Evolutionary conservation across 2,113 vertebrate species (phyloP).

Genomic region (Melanocharis versteri): DNA sequence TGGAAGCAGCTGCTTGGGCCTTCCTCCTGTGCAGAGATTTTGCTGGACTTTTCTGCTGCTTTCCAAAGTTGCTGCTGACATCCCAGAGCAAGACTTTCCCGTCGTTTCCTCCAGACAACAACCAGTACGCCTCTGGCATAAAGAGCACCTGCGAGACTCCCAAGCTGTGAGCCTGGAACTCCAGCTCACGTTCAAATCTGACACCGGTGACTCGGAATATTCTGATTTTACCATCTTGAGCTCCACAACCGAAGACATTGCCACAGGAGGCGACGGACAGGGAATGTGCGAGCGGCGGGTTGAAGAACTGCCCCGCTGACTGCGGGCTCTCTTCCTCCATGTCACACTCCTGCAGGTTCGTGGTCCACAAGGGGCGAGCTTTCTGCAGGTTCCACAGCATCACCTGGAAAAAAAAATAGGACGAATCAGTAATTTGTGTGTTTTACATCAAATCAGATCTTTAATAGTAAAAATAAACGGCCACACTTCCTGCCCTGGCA

Average conservation of each 20-base stretch:
- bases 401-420: slow-evolving; percentile 71
- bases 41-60: slow-evolving; percentile 68
- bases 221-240: slow-evolving; percentile 88
- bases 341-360: slow-evolving; percentile 82
- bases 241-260: slow-evolving; percentile 85
- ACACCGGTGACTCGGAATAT: slow-evolving; percentile 81
- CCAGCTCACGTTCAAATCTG: slow-evolving; percentile 79
- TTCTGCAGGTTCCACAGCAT: slow-evolving; percentile 94
- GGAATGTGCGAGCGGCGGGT: slow-evolving; percentile 89
- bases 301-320: slow-evolving; percentile 82
- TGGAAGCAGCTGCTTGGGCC: slow-evolving; percentile 52
- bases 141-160: slow-evolving; percentile 91
- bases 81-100: slow-evolving; percentile 89
- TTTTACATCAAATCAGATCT: not conserved
- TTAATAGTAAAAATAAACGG: not conserved
- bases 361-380: slow-evolving; percentile 86
- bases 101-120: slow-evolving; percentile 91
- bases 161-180: slow-evolving; percentile 82
- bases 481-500: not conserved
- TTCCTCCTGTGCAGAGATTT: slow-evolving; percentile 72
- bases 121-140: slow-evolving; percentile 79
- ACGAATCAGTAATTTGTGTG: not conserved
- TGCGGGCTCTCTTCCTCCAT: slow-evolving; percentile 68
- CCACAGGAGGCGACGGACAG: slow-evolving; percentile 85
- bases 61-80: slow-evolving; percentile 69